Evolutionary conservation across 1,140 invertebrate species (phyloP).

Genomic region (Belonocnema kinseyi): DNA sequence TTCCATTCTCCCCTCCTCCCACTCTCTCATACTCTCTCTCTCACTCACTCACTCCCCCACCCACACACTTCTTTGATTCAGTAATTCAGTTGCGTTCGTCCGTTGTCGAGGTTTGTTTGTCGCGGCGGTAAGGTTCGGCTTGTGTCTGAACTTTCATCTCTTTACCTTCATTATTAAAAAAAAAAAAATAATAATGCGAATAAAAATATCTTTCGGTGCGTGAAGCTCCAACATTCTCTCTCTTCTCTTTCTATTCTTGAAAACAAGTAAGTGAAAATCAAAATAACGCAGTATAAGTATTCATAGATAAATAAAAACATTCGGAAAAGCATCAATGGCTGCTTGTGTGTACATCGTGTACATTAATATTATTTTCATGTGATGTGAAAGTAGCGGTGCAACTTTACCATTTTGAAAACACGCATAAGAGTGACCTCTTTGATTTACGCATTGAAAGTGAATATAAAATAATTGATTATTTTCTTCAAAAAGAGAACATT

Average conservation of each 20-base stretch:
- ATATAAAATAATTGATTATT: no score
- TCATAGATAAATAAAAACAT: background rate
- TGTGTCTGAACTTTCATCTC: conserved; percentile 12
- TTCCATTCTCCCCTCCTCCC: background rate
- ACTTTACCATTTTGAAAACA: background rate
- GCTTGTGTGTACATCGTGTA: background rate
- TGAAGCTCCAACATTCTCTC: background rate
- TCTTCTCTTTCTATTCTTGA: background rate
- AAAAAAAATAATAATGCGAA: background rate
- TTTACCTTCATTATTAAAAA: conserved; percentile 9
- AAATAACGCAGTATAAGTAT: background rate
- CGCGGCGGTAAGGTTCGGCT: background rate
- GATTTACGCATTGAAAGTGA: background rate
- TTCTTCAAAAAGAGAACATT: no score
- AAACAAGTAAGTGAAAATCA: background rate
- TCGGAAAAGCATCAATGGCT: background rate
- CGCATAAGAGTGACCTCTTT: background rate
- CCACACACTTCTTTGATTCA: background rate
- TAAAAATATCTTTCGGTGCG: conserved; percentile 3
- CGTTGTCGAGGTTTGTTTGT: conserved; percentile 14
- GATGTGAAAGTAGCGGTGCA: background rate
- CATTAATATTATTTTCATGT: conserved; percentile 12
- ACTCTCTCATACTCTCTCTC: background rate
- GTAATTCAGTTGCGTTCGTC: background rate
- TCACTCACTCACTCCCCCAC: background rate